phyloP scores from a whole-genome alignment of 1,140 invertebrate species.

The Diabrotica virgifera region DNA sequence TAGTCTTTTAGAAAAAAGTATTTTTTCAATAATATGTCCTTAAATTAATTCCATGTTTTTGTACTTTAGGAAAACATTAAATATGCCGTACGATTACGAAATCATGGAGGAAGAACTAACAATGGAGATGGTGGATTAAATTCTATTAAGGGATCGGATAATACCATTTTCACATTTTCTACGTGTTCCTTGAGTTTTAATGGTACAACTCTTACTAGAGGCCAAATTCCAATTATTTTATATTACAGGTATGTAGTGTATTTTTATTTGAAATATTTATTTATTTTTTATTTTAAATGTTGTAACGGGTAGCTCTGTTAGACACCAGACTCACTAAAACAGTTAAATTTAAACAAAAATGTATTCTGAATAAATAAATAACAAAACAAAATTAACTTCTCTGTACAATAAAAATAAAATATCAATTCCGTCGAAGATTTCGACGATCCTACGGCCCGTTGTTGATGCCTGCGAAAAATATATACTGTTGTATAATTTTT shows the following conservation, averaged over 20 bases:
- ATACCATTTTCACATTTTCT: conserved; percentile 87
- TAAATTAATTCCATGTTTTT: not conserved
- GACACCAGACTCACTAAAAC: no score
- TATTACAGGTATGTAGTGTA: conserved; percentile 67
- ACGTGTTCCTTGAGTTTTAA: conserved; percentile 92
- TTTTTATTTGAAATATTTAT: no score
- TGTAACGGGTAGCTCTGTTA: no score
- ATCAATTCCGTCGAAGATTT: no score
- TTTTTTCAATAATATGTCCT: not conserved
- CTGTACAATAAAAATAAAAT: no score
- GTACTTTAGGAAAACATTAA: conserved; percentile 71
- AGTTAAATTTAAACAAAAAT: no score
- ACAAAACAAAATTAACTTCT: no score
- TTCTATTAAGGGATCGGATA: conserved; percentile 86
- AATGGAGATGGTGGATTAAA: conserved; percentile 90
- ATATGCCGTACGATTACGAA: conserved; percentile 85
- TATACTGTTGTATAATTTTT: no score
- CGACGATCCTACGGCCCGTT: no score
- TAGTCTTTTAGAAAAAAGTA: not conserved
- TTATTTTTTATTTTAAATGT: no score
- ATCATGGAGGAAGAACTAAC: conserved; percentile 87
- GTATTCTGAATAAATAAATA: no score
- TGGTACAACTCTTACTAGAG: conserved; percentile 88
- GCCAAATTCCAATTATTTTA: conserved; percentile 91
- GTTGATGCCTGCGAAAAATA: no score